phyloP scores from a whole-genome alignment of 2,888 invertebrate species.

The Lithosia quadra region DNA sequence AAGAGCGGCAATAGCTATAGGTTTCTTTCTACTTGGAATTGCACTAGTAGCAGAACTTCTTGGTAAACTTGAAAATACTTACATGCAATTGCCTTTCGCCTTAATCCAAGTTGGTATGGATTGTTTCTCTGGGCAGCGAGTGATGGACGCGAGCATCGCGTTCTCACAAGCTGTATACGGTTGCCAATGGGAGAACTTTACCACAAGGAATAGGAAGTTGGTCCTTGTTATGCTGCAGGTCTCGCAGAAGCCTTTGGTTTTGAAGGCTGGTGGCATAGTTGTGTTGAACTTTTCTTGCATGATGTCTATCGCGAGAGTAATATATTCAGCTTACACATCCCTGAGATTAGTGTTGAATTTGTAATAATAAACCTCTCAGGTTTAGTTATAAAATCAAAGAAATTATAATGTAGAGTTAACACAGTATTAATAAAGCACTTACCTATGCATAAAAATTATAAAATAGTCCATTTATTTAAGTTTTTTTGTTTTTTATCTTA shows the following conservation, averaged over 20 bases:
- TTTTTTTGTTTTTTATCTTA: too few relatives aligned
- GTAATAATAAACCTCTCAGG: background rate
- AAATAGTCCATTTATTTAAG: too few relatives aligned
- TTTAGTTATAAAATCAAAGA: background rate
- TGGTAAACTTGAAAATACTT: constrained; percentile 61
- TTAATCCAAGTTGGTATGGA: constrained; percentile 60
- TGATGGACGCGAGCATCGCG: constrained; percentile 63
- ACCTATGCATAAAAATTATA: background rate
- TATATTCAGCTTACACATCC: constrained; percentile 72
- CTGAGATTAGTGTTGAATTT: constrained; percentile 56
- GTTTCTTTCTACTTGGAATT: constrained; percentile 54
- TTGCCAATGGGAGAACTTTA: constrained; percentile 74
- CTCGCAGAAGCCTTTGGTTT: constrained; percentile 64
- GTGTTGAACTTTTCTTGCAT: constrained; percentile 62
- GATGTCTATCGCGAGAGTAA: constrained; percentile 63
- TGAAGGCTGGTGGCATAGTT: constrained; percentile 71
- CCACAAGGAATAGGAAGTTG: constrained; percentile 63
- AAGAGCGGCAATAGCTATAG: constrained; percentile 54
- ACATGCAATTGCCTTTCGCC: constrained; percentile 50
- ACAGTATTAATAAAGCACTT: background rate
- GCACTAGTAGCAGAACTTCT: constrained; percentile 60
- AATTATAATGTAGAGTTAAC: background rate
- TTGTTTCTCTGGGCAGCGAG: constrained; percentile 67
- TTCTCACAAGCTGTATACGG: constrained; percentile 68
- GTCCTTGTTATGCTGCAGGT: constrained; percentile 65